Conservation (phyloP, 2,888 invertebrate genomes). For the Tinea semifulvella region DNA sequence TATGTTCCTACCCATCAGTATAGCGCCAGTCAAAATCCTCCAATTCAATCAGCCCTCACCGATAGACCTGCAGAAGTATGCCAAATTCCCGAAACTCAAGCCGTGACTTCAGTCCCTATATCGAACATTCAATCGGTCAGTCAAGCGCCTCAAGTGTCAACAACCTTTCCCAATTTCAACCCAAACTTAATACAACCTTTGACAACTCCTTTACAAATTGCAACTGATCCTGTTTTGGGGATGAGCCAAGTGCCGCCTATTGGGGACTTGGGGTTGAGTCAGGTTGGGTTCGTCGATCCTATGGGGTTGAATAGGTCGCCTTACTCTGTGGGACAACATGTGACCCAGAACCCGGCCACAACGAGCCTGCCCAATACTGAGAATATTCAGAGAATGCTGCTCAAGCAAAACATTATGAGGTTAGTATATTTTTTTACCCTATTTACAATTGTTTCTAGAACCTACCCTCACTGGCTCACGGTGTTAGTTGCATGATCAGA, state of each 20-base stretch:
- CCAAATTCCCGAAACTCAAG: slow-evolving; percentile 18
- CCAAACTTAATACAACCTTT: slow-evolving; percentile 32
- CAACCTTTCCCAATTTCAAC: slow-evolving; percentile 30
- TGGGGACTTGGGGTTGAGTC: slow-evolving; percentile 19
- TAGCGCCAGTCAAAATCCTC: slow-evolving; percentile 22
- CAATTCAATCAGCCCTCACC: slow-evolving; percentile 23
- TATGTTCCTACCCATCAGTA: slow-evolving; percentile 47
- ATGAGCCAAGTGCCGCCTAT: slow-evolving; percentile 47
- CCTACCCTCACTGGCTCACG: not conserved
- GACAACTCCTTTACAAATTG: slow-evolving; percentile 50
- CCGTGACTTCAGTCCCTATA: slow-evolving; percentile 23
- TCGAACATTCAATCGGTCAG: slow-evolving; percentile 16
- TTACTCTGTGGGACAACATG: slow-evolving; percentile 27
- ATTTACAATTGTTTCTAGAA: not conserved
- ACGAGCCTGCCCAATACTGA: slow-evolving; percentile 41
- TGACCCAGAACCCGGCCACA: slow-evolving; percentile 33
- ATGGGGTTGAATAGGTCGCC: slow-evolving; percentile 26
- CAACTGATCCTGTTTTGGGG: slow-evolving; percentile 46
- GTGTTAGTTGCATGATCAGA: too few relatives aligned
- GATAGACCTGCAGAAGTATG: slow-evolving; percentile 9
- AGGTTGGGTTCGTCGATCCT: slow-evolving; percentile 20
- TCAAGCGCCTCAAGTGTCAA: slow-evolving; percentile 23
- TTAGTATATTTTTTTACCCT: slow-evolving; percentile 22
- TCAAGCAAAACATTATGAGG: slow-evolving; percentile 63
- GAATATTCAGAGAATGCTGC: slow-evolving; percentile 57